These are phyloP conservation scores for Pterostichus niger DNA, from an alignment of 2,888 invertebrate species.

Conservation along the genomic window DNA sequence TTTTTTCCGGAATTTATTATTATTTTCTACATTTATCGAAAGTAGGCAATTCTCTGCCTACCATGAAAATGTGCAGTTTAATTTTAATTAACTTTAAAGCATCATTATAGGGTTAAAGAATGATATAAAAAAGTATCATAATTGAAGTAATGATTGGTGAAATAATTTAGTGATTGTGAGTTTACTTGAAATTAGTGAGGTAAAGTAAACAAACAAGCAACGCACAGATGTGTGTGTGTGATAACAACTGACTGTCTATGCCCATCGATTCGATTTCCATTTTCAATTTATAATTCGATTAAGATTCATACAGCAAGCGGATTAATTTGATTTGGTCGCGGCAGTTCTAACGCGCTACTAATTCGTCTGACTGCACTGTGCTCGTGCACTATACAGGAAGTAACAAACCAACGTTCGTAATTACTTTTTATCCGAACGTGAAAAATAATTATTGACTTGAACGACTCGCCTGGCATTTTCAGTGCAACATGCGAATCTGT, in stretches of 20 bases:
- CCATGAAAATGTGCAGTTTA: no score
- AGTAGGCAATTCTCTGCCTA: no score
- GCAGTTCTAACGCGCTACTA: background rate
- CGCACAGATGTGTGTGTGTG: background rate
- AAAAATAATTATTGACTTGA: background rate
- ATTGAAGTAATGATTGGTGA: no score
- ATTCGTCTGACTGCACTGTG: background rate
- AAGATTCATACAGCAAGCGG: background rate
- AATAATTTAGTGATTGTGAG: no score
- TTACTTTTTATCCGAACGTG: background rate
- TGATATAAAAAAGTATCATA: no score
- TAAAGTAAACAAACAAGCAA: no score
- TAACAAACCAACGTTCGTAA: background rate
- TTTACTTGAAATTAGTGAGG: no score
- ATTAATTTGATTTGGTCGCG: constrained; percentile 1
- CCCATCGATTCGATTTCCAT: constrained; percentile 1
- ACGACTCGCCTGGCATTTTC: background rate
- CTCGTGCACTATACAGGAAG: background rate
- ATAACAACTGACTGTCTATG: background rate
- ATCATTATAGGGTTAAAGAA: no score
- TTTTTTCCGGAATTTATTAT: no score
- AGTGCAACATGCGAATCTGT: background rate
- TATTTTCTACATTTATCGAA: no score
- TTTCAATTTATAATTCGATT: constrained; percentile 15
- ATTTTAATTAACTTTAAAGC: no score